A percentile compares a stretch with the other conserved stretches of the same genome.
Conservation (phyloP, 2,797 vertebrate species). For the Galagoides demidoff region DNA sequence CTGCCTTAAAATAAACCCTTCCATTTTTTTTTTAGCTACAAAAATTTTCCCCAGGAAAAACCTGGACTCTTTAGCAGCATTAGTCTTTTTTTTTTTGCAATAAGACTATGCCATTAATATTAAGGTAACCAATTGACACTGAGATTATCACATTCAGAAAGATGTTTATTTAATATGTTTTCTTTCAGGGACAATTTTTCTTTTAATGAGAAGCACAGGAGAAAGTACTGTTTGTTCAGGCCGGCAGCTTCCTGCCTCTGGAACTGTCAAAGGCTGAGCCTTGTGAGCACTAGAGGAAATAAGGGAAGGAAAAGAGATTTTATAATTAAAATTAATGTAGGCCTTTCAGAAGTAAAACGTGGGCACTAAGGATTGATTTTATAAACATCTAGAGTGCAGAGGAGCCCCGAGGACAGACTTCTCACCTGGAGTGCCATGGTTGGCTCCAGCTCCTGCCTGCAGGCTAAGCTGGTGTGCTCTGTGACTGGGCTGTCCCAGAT, state of each 20-base stretch:
- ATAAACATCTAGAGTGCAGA: not conserved
- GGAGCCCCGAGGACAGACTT: not conserved
- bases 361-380: not conserved
- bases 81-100: not conserved
- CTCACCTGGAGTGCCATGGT: not conserved
- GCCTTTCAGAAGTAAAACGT: not conserved
- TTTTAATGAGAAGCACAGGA: not conserved
- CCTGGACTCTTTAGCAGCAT: not conserved
- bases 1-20: not conserved
- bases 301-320: constrained; percentile 15
- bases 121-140: not conserved
- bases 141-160: not conserved
- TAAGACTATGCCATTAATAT: not conserved
- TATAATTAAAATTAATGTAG: not conserved
- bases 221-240: not conserved
- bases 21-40: not conserved
- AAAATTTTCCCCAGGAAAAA: not conserved
- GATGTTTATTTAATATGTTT: not conserved
- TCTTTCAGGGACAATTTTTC: constrained; percentile 14
- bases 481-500: not conserved
- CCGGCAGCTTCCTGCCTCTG: not conserved
- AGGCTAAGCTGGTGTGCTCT: no score
- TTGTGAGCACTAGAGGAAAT: not conserved
- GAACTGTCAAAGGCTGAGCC: not conserved
- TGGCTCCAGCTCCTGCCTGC: not conserved